Evolutionary conservation across 2,797 vertebrate genomes (phyloP).

Genomic region (Anisognathus igniventris): DNA sequence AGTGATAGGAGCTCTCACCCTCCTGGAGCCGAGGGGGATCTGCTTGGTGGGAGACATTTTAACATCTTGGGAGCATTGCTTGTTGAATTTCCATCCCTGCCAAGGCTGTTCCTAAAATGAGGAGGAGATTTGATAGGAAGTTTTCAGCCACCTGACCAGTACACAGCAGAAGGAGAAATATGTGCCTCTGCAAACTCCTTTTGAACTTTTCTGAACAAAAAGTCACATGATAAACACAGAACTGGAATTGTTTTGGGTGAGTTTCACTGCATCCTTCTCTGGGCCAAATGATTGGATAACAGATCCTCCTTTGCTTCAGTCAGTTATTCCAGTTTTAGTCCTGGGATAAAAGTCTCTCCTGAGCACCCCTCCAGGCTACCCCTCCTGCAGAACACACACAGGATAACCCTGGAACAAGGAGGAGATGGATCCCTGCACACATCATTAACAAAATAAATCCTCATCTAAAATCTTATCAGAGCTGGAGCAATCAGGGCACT

Average conservation of each 20-base stretch:
- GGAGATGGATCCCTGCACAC: neutral
- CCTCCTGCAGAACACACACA: neutral
- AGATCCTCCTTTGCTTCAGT: neutral
- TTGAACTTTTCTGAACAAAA: neutral
- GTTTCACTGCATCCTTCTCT: neutral
- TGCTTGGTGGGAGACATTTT: neutral
- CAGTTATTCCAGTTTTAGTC: neutral
- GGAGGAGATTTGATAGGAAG: neutral
- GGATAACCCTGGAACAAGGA: neutral
- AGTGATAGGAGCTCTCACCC: neutral
- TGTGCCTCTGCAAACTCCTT: neutral
- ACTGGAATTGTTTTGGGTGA: neutral
- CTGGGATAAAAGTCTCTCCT: neutral
- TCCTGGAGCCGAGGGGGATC: neutral
- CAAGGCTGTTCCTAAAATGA: neutral
- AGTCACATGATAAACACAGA: neutral
- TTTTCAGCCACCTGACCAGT: neutral
- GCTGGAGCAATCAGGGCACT: neutral
- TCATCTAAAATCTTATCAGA: conserved; percentile 21
- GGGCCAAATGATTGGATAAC: neutral
- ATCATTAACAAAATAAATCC: conserved; percentile 47
- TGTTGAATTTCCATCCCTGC: neutral
- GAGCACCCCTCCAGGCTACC: neutral
- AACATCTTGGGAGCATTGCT: fast-evolving
- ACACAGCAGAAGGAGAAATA: neutral